Evolutionary conservation across 2,113 vertebrate genomes (phyloP).

Genomic region (Danio rerio): DNA sequence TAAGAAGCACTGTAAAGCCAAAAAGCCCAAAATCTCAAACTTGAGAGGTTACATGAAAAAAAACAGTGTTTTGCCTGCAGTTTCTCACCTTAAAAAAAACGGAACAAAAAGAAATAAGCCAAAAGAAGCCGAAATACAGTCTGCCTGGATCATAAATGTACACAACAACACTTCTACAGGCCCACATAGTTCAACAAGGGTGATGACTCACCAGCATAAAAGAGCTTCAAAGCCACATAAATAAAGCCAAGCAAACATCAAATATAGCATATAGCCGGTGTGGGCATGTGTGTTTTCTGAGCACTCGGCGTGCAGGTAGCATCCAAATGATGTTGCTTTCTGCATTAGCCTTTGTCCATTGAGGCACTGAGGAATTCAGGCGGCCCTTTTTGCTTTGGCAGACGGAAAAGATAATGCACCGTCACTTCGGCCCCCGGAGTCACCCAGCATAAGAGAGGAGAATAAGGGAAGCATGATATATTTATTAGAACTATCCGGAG

Average conservation of each 20-base stretch:
- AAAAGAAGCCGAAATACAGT: background rate
- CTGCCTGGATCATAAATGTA: conserved; percentile 14
- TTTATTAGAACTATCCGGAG: conserved; percentile 18
- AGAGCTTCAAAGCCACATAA: conserved; percentile 35
- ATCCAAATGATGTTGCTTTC: conserved; percentile 27
- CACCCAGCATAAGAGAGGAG: conserved; percentile 9
- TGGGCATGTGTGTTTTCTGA: conserved; percentile 5
- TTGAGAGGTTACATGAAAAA: no score
- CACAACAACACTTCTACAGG: conserved; percentile 21
- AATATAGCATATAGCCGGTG: conserved; percentile 21
- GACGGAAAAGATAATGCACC: conserved; percentile 13
- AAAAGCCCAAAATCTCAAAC: no score
- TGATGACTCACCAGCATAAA: conserved; percentile 56
- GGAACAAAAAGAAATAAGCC: background rate
- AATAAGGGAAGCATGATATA: background rate
- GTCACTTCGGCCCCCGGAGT: background rate
- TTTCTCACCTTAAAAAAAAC: no score
- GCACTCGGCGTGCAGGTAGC: background rate
- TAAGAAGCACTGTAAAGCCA: no score
- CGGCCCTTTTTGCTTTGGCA: background rate
- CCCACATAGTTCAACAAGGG: conserved; percentile 32
- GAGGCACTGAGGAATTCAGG: conserved; percentile 4
- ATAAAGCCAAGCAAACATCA: conserved; percentile 40
- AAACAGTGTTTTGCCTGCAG: no score
- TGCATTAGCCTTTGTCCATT: background rate